A percentile compares a stretch with the other conserved stretches of the same genome.
Conservation (phyloP, 1,140 invertebrate genomes). For the Aphaenogaster ashmeadi region DNA sequence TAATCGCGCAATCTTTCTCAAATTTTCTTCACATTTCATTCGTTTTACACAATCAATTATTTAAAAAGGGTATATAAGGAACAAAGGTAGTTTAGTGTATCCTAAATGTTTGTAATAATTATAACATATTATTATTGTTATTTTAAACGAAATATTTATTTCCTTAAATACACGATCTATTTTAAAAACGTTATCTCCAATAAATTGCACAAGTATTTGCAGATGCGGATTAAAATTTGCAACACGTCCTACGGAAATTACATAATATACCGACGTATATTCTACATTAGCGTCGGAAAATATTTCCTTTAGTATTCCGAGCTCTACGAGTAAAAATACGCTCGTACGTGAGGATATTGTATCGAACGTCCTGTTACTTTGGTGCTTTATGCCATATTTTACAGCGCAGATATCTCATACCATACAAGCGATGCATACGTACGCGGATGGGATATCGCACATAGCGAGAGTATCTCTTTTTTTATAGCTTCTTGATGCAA, state of each 20-base stretch:
- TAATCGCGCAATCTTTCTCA: conserved; percentile 5
- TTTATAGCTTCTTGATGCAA: conserved; percentile 19
- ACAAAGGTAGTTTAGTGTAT: neutral
- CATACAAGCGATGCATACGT: neutral
- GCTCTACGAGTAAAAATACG: conserved; percentile 25
- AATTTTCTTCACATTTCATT: neutral
- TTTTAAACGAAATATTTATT: neutral
- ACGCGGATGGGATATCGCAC: neutral
- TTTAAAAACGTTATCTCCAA: neutral
- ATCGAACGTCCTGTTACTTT: conserved; percentile 19
- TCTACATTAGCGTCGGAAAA: neutral
- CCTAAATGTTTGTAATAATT: neutral
- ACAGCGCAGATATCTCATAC: neutral
- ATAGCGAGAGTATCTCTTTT: conserved; percentile 3
- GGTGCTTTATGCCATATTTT: conserved; percentile 10
- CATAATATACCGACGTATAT: neutral
- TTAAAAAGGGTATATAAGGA: neutral
- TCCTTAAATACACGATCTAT: neutral
- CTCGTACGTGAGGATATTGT: conserved; percentile 20
- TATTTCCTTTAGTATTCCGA: conserved; percentile 13
- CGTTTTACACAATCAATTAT: neutral
- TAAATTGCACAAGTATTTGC: neutral
- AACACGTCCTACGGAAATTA: conserved; percentile 35
- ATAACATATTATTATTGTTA: neutral
- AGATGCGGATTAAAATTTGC: conserved; percentile 34